Evolutionary conservation across 2,113 vertebrate species (phyloP), one percentile per base, ranked within the genome.

Genomic region (Lycocorax pyrrhopterus): DNA sequence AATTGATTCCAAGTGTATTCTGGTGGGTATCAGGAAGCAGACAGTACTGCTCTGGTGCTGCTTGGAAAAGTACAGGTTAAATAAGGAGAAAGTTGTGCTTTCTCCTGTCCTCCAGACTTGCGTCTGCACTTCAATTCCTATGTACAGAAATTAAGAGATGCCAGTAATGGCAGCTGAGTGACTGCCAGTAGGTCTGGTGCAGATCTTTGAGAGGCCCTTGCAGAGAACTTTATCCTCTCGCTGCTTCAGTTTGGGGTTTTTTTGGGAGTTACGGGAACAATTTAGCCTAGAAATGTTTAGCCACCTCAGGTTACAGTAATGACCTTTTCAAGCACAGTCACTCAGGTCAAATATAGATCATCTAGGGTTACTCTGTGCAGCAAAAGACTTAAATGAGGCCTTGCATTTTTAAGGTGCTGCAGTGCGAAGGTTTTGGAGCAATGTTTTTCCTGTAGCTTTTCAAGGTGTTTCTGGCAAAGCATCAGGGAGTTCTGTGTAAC

Each of bases 271-370:
- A 92, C 1, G 12, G 25, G 68, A 33, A 96, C 59, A 87, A 91
- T 93, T 81, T 60, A 92, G 85, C 71, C 69, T 53, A 43, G 46
- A 94, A 84, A 56, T 23, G 41, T 90, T 73, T 60, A 89, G 66
- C 90, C 62, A 87, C 56, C 90, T 97, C 95, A 74, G 37, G 66
- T 94, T 97, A 95, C 97, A 91, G 44, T 32, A 60, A 69, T 87
- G 94, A 97, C 95, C 90, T 98, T 97, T 96, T 94, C 55, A 75
- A 87, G 72, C 74, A 60, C 83, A 71, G 52, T 69, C 90, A 33
- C 63, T 75, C 55, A 37, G 94, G 80, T 94, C 94, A 95, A 97
- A 95, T 95, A 95, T 96, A 96, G 96, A 97, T 53, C 94, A 86
- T 83, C 91, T 96, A 96, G 55, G 90, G 91, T 93, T 97, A 96